phyloP scores from a whole-genome alignment of 1,140 invertebrate species.

The Anagrus nilaparvatae region DNA sequence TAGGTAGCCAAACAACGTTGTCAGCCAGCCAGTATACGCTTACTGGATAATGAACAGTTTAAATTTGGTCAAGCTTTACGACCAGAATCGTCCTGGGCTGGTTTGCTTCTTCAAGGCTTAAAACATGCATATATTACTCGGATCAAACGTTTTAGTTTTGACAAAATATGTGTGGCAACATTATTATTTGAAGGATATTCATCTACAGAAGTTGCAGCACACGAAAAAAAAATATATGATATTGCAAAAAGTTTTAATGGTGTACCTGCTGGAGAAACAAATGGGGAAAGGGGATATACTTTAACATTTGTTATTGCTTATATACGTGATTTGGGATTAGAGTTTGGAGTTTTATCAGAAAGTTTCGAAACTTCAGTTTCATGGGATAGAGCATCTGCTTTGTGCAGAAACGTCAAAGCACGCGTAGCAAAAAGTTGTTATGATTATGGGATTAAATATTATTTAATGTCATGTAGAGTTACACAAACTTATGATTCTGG shows the following conservation, averaged over 20 bases:
- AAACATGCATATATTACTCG: constrained; percentile 85
- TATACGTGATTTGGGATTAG: constrained; percentile 83
- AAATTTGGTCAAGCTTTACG: constrained; percentile 86
- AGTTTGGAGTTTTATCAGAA: constrained; percentile 83
- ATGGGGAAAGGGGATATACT: constrained; percentile 90
- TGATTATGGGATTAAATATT: constrained; percentile 48
- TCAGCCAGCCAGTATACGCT: constrained; percentile 85
- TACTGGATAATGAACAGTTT: constrained; percentile 98
- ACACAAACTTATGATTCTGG: constrained; percentile 97
- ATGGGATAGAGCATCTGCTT: constrained; percentile 77
- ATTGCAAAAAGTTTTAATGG: constrained; percentile 68
- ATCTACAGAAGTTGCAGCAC: constrained; percentile 55
- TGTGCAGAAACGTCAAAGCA: constrained; percentile 86
- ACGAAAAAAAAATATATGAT: constrained; percentile 75
- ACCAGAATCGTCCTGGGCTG: constrained; percentile 59
- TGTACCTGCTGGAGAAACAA: constrained; percentile 80
- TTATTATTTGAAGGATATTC: constrained; percentile 80
- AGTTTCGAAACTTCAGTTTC: constrained; percentile 98
- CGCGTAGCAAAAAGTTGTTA: constrained; percentile 67
- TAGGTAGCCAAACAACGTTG: constrained; percentile 60
- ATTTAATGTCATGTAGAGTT: constrained; percentile 70
- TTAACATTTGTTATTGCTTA: constrained; percentile 99
- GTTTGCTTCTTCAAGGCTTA: constrained; percentile 63
- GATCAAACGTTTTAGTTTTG: constrained; percentile 80
- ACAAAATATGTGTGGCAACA: constrained; percentile 81